Evolutionary conservation across 1,140 invertebrate species (phyloP).

Genomic region (Chironomus striatipennis): DNA sequence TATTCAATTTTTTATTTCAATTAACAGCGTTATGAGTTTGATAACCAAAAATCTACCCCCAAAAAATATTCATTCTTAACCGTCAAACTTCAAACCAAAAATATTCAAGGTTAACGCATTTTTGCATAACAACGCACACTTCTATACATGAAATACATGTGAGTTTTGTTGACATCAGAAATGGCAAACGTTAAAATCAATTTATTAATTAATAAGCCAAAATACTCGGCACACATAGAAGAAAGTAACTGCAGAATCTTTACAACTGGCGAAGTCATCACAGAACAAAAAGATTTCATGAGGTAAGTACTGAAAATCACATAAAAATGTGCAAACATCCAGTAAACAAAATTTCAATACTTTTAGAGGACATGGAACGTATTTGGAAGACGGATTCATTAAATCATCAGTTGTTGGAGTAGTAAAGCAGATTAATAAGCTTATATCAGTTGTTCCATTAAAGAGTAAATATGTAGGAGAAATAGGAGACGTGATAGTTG

Average conservation of each 20-base stretch:
- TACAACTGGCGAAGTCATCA: constrained; percentile 80
- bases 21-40: too few species aligned
- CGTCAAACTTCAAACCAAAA: too few species aligned
- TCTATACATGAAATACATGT: too few species aligned
- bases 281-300: constrained; percentile 74
- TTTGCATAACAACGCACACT: too few species aligned
- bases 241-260: constrained; percentile 57
- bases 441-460: constrained; percentile 82
- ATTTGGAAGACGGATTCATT: constrained; percentile 68
- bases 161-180: not conserved
- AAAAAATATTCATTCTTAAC: too few species aligned
- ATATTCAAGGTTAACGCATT: too few species aligned
- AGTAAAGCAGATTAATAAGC: constrained; percentile 88
- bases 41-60: too few species aligned
- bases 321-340: constrained; percentile 8
- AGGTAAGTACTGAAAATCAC: constrained; percentile 46
- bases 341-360: constrained; percentile 27
- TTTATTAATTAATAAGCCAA: constrained; percentile 41
- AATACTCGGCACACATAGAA: constrained; percentile 45
- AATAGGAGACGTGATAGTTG: constrained; percentile 95
- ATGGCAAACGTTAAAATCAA: constrained; percentile 39
- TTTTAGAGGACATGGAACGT: constrained; percentile 92
- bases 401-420: constrained; percentile 90
- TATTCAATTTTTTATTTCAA: too few species aligned
- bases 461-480: constrained; percentile 89